Evolutionary conservation across 2,888 invertebrate genomes (phyloP), one percentile per base, ranked within the genome.

Genomic region (Eristalis pertinax): DNA sequence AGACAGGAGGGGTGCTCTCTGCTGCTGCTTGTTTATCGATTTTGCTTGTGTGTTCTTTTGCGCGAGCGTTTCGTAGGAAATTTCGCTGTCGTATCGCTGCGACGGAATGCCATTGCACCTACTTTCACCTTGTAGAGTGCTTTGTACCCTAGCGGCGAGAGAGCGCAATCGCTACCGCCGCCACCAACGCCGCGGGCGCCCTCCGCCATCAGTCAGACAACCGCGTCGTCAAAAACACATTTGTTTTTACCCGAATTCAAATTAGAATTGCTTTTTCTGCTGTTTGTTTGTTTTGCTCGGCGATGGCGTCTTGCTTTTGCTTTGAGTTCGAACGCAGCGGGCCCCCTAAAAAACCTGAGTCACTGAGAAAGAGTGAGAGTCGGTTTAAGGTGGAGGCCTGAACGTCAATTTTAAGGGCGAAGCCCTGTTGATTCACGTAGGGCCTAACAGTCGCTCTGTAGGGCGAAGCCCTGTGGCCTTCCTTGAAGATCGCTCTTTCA

Each of bases 71-170:
- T 58, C 24, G 13, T 24, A 58, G 24, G 24, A 58, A 58, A 7
- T 19, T 24, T 58, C 58, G 24, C 58, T 32, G 32, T 10, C 58
- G 29, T 29, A 26, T 32, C 32, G 24, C 24, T 24, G 58, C 58
- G 72, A 35, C 50, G 60, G 62, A 62, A 80, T 80, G 79, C 73
- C 68, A 73, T 68, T 80, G 79, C 74, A 68, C 80, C 68, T 63
- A 80, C 67, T 74, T 74, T 80, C 74, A 73, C 73, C 73, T 74
- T 68, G 74, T 35, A 68, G 26, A 80, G 68, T 80, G 74, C 73
- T 68, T 80, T 63, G 73, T 80, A 74, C 80, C 63, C 73, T 67
- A 10, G 67, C 7, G 41, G 43, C 19, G 19, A 15, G 1, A 7
- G 15, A 32, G 32, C 32, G 43, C n/a, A 43, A 43, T 43, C 43